Base-by-base conservation (phyloP, 2,888 invertebrate genomes). In the Sinelater perroti region DNA sequence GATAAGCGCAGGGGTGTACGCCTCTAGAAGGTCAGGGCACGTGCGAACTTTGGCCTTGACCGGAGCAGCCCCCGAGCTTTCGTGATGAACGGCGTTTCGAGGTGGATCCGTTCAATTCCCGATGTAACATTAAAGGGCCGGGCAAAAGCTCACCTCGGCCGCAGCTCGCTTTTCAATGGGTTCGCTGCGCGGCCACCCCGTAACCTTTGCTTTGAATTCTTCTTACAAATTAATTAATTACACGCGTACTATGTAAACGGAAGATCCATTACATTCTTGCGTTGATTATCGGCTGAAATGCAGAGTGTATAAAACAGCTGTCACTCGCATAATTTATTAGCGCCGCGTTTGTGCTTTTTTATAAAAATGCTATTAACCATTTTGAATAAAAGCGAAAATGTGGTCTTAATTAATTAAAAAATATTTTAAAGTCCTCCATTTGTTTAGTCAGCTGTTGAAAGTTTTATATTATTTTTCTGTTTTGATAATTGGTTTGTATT, bases 21-120 rank as follows among this genome's bases (percentile, higher is more conserved):
- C 18, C 42, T 44, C 44, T 26, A 36, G 38, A 40, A 61, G 61
- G 57, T 61, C 57, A 54, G 28, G 53, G 35, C 49, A 40, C 47
- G 36, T 38, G 61, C 50, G 61, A 61, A 61, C 61, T 61, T 61
- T 61, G 57, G 49, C 61, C 61, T 42, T 54, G 57, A 57, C 54
- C 52, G 52, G 33, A 44, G 28, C 44, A 52, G 14, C 44, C 52
- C 52, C 52, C 51, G 13, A 31, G 13, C 6, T 35, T 21, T 44
- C 45, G 17, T 10, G 31, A 42, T 18, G 42, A 52, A 40, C 42
- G 14, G 16, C 13, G 30, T 40, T 42, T 52, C 16, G 17, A 52
- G 52, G 52, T 52, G 24, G 20, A 33, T 11, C 24, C 18, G 44
- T 33, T 52, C 52, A 26, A 33, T 44, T 2, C 40, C 18, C 18